Base-by-base conservation (phyloP, 2,113 vertebrate species). In the Limnothrissa miodon region DNA sequence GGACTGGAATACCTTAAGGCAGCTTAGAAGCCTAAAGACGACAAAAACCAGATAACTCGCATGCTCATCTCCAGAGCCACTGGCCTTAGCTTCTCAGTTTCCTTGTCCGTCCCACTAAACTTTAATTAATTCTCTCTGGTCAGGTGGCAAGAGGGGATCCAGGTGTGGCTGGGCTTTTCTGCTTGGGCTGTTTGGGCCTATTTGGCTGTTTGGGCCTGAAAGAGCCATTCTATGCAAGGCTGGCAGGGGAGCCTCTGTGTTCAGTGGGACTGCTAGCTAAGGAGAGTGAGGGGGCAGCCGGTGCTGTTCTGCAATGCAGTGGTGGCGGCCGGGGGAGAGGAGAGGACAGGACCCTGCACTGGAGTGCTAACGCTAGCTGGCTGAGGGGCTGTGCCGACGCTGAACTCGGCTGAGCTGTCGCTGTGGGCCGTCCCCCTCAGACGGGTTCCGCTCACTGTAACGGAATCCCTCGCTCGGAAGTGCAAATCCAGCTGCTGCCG, bases 401-500 rank as follows among this genome's bases (percentile, higher is more conserved):
- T 80, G 56, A 82, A 79, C 70, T 82, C 62, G 42, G 85, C 84
- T 88, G 81, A 33, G 66, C 66, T 33, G 66, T 2, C 13, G 3
- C 42, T 42, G 42, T 21, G 51, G 51, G 51, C 51, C 51, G 21
- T 48, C 15, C 46, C 66, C 83, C 83, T 62, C 84, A 80, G 81
- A 81, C 45, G 80, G 85, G 85, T 90, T 92, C 92, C 90, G 82
- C 74, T 85, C n/a, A 74, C 56, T 86, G 92, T 93, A 94, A 95
- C 78, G 82, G 83, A 88, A 94, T 93, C 91, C 92, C 84, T 85
- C 78, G 87, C 89, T 93, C 90, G 93, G 94, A 93, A 93, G 92
- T 93, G 89, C 90, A 93, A 93, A 92, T 92, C 89, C 92, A 91
- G 89, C 92, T 92, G 94, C 90, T 86, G 92, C 83, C 86, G 91